These are phyloP conservation scores for Drosophila truncata DNA, from an alignment of 1,140 invertebrate genomes.

Conservation along the genomic window DNA sequence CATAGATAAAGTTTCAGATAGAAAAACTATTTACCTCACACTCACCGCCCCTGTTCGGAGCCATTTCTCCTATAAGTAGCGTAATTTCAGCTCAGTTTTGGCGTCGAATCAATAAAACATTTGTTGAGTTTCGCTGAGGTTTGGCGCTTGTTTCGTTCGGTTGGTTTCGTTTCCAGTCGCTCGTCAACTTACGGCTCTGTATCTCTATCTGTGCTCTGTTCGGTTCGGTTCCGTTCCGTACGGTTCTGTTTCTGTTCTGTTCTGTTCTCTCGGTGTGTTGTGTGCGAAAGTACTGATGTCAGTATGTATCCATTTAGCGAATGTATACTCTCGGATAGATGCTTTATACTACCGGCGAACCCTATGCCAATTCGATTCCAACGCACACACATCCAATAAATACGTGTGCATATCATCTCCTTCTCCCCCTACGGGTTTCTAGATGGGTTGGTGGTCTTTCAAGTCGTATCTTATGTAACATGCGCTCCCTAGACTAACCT, in stretches of 20 bases:
- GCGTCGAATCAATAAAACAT: conserved; percentile 78
- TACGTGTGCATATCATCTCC: conserved; percentile 31
- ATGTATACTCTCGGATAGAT: conserved; percentile 60
- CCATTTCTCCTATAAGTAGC: conserved; percentile 59
- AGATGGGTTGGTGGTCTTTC: conserved; percentile 26
- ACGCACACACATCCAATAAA: conserved; percentile 15
- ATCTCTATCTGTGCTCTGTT: conserved; percentile 55
- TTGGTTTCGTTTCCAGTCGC: conserved; percentile 58
- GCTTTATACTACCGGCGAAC: conserved; percentile 72
- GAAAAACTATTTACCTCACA: conserved; percentile 4
- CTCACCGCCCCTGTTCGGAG: conserved; percentile 34
- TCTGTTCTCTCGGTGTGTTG: conserved; percentile 34
- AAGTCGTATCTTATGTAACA: conserved; percentile 39
- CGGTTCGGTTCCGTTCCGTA: conserved; percentile 52
- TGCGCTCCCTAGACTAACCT: conserved; percentile 36
- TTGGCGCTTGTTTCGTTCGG: conserved; percentile 66
- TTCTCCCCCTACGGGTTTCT: neutral
- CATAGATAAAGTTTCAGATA: conserved; percentile 17
- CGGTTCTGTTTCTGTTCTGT: conserved; percentile 35
- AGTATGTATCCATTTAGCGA: conserved; percentile 62
- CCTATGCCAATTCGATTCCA: conserved; percentile 18
- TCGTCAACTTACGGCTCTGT: conserved; percentile 65
- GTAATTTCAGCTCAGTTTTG: conserved; percentile 70
- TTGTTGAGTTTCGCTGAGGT: conserved; percentile 74
- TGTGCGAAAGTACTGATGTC: conserved; percentile 51